Conservation (phyloP, 2,797 vertebrate species). For the Onychomys arenicola region DNA sequence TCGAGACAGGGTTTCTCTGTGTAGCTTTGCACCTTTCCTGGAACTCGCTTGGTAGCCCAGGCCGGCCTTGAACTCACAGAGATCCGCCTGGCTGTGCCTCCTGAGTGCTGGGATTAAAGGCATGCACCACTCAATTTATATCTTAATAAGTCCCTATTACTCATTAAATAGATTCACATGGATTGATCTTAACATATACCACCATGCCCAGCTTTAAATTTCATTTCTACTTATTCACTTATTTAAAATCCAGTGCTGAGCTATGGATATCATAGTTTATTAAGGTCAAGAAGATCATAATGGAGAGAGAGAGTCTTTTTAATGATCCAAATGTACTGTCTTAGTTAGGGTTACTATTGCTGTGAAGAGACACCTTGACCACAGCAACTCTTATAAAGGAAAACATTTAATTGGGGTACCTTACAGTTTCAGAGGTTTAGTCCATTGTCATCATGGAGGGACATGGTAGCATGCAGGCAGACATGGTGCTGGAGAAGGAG, state of each 20-base stretch:
- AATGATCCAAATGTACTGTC: neutral
- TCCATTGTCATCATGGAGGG: neutral
- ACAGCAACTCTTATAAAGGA: neutral
- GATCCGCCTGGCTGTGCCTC: no score
- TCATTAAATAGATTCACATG: no score
- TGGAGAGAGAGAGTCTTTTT: neutral
- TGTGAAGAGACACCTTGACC: neutral
- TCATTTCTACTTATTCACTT: slow-evolving; percentile 42
- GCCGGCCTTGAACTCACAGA: no score
- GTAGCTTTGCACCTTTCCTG: no score
- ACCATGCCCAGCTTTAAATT: neutral
- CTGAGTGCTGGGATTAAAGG: no score
- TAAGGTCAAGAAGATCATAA: slow-evolving; percentile 26
- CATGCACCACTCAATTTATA: no score
- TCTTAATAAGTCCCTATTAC: no score
- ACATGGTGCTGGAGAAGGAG: neutral
- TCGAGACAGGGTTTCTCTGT: no score
- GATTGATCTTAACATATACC: no score
- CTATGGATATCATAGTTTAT: slow-evolving; percentile 25
- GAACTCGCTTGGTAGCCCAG: no score
- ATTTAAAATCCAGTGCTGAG: neutral
- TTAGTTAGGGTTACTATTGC: neutral
- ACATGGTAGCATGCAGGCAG: neutral
- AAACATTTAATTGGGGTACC: no score
- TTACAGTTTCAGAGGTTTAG: neutral